Base-by-base conservation (phyloP, 2,113 vertebrate species). In the Pangasianodon gigas region DNA sequence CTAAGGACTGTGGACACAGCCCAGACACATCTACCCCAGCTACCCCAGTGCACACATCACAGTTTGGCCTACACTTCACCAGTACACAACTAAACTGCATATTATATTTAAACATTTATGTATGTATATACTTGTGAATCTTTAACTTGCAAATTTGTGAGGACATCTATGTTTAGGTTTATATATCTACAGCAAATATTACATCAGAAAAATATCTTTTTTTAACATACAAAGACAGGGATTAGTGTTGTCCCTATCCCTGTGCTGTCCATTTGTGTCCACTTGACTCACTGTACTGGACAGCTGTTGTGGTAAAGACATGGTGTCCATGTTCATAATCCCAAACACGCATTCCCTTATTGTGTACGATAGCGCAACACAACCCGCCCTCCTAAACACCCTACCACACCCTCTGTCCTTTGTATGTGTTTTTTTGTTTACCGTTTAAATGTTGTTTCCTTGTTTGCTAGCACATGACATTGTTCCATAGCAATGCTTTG, bases 321-420 rank as follows among this genome's bases (percentile, higher is more conserved):
- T 85, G 51, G 84, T 81, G 92, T 90, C 93, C 90, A 90, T 52
- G 90, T 95, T 95, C 93, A 93, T 79, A 86, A 90, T 90, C 58
- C 41, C 54, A 52, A 75, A 69, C 56, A 26, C 58, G 46, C 46
- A 69, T 82, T 90, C 93, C 94, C 94, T 95, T 94, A 93, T 94
- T 94, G 92, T 58, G 88, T 90, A n/a, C 89, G 56, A 44, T 32
- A 46, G 41, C 19, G 0, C 75, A 80, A 60, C 69, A 60, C 89
- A 86, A 79, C 71, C 85, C 74, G 44, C 84, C 84, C 74, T 86
- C 9, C 75, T 44, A 81, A 81, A 86, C 89, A 90, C 86, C 51
- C 74, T 46, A 82, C 84, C 90, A 85, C 90, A 81, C 89, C 89
- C 74, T 32, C 48, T 54, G 87, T 83, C 44, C 83, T 74, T 89